Evolutionary conservation across 2,888 invertebrate species (phyloP).

Genomic region (Nesidiocoris tenuis): DNA sequence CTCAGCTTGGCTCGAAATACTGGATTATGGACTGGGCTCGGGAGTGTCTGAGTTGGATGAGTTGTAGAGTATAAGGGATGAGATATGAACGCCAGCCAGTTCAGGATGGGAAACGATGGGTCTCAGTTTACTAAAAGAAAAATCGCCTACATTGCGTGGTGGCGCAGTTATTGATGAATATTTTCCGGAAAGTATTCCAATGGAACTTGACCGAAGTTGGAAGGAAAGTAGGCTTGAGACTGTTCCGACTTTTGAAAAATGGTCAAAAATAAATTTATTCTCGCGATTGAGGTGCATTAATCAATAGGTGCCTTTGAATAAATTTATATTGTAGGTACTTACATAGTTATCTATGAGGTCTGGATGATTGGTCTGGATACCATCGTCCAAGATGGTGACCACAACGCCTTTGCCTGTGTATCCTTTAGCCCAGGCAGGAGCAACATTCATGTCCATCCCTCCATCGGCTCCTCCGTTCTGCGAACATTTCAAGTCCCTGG

Average conservation of each 20-base stretch:
- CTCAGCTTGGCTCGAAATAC: neutral
- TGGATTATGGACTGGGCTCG: neutral
- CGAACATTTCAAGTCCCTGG: too few species aligned
- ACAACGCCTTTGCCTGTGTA: conserved; percentile 95
- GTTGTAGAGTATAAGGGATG: conserved; percentile 11
- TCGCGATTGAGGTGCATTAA: too few species aligned
- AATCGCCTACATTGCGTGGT: neutral
- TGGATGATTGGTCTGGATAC: conserved; percentile 93
- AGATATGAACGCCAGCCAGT: conserved; percentile 25
- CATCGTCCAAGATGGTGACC: conserved; percentile 94
- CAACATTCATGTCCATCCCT: conserved; percentile 94
- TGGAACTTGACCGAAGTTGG: too few species aligned
- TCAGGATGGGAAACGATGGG: neutral
- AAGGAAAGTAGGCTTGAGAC: too few species aligned
- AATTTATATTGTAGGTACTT: too few species aligned
- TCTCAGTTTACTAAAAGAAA: neutral
- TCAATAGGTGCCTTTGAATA: too few species aligned
- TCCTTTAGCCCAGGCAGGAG: conserved; percentile 91
- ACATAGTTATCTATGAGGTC: conserved; percentile 90
- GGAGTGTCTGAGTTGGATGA: neutral
- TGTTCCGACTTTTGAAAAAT: too few species aligned
- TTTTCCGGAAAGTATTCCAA: too few species aligned
- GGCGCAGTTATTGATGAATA: neutral
- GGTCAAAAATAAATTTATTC: too few species aligned
- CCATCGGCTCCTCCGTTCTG: conserved; percentile 92